Evolutionary conservation across 2,888 invertebrate species (phyloP).

Genomic region (Melitaea athalia): DNA sequence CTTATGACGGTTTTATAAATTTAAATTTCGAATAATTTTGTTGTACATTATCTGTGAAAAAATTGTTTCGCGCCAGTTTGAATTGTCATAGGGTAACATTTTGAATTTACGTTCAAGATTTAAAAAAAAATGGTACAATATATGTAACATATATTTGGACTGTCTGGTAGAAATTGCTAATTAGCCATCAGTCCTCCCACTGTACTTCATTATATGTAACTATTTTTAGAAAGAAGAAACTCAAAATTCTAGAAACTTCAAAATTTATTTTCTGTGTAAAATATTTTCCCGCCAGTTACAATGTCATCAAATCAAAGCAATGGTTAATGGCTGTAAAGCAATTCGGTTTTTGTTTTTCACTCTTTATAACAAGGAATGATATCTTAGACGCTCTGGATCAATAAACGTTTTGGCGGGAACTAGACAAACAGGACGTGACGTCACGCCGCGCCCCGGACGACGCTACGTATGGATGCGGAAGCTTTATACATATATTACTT

Average conservation of each 20-base stretch:
- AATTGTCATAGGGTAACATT: too few species aligned
- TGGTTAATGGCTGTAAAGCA: conserved; percentile 2
- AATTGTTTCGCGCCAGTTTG: too few species aligned
- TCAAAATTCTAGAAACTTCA: too few species aligned
- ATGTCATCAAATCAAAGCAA: neutral
- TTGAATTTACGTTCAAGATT: too few species aligned
- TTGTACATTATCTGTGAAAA: neutral
- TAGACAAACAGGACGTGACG: conserved; percentile 27
- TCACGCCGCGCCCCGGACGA: conserved; percentile 26
- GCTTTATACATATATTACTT: conserved; percentile 20
- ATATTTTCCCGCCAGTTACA: too few species aligned
- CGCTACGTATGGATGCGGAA: conserved; percentile 23
- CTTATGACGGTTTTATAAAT: neutral
- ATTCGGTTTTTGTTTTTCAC: conserved; percentile 8
- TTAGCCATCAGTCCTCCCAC: too few species aligned
- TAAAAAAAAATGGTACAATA: too few species aligned
- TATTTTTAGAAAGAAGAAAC: too few species aligned
- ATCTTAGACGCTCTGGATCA: conserved; percentile 17
- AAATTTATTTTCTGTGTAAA: too few species aligned
- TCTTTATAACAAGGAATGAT: conserved; percentile 20
- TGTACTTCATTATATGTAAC: too few species aligned
- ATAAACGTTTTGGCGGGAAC: conserved; percentile 29
- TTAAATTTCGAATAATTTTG: neutral
- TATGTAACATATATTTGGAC: too few species aligned
- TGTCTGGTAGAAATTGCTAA: too few species aligned